phyloP scores from a whole-genome alignment of 2,797 vertebrate genomes.

The Syncerus caffer region DNA sequence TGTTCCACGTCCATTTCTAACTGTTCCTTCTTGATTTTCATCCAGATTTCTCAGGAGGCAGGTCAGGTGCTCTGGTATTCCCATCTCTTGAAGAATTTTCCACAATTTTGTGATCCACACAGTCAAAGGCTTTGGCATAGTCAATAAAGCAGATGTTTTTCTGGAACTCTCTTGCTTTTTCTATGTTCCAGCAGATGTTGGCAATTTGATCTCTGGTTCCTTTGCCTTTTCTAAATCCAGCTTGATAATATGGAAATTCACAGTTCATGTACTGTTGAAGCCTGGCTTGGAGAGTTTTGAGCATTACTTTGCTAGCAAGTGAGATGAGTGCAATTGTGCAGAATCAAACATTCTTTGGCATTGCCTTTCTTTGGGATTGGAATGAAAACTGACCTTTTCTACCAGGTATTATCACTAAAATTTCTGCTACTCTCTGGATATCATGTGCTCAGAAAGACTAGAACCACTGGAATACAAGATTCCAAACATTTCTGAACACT shows the following conservation, averaged over 20 bases:
- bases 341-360: neutral
- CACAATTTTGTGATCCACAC: neutral
- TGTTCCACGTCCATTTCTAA: neutral
- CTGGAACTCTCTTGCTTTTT: neutral
- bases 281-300: neutral
- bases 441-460: neutral
- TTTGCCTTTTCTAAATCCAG: neutral
- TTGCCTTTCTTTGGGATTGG: neutral
- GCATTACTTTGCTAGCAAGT: neutral
- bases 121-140: neutral
- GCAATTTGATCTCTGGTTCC: neutral
- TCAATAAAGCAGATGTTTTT: neutral
- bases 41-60: neutral
- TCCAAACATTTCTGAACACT: neutral
- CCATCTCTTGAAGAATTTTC: neutral
- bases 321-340: neutral
- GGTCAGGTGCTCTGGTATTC: neutral
- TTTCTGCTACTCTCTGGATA: neutral
- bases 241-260: neutral
- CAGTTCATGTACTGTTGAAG: neutral
- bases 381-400: neutral
- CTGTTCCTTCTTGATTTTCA: neutral
- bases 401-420: neutral
- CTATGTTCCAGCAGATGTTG: neutral
- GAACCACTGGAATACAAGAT: neutral